Evolutionary conservation across 2,888 invertebrate species (phyloP).

Genomic region (Pyrgus malvae): DNA sequence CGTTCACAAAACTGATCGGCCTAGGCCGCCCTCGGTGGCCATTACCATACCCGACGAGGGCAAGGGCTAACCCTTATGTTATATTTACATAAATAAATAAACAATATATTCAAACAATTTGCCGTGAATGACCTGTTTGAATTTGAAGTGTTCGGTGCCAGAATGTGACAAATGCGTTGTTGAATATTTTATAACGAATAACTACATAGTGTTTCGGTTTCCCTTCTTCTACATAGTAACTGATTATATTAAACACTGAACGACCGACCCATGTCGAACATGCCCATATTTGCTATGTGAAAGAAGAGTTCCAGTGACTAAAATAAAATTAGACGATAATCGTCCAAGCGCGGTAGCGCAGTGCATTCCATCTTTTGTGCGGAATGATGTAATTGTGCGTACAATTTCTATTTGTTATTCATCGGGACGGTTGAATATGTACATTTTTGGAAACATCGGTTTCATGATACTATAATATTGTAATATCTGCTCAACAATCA

Average conservation of each 20-base stretch:
- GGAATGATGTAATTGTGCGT: conserved; percentile 26
- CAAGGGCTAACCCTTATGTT: conserved; percentile 63
- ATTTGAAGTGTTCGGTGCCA: conserved; percentile 22
- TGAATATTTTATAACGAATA: conserved; percentile 25
- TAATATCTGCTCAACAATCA: conserved; percentile 42
- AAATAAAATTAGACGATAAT: conserved; percentile 18
- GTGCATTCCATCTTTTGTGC: conserved; percentile 31
- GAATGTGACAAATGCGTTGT: conserved; percentile 26
- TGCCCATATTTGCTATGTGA: conserved; percentile 14
- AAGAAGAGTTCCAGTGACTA: conserved; percentile 6
- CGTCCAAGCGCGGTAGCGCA: conserved; percentile 18
- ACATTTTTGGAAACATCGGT: conserved; percentile 14
- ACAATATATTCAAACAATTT: conserved; percentile 40
- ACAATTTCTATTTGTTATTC: conserved; percentile 21
- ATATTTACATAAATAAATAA: conserved; percentile 45
- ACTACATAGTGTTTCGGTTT: conserved; percentile 7
- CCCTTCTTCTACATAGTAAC: conserved; percentile 10
- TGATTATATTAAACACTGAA: neutral
- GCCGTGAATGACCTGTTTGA: conserved; percentile 21
- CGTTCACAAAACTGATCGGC: conserved; percentile 40
- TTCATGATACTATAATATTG: conserved; percentile 9
- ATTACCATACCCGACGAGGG: conserved; percentile 82
- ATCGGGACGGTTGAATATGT: conserved; percentile 9
- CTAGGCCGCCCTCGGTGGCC: conserved; percentile 77
- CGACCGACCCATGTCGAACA: neutral